Conservation (phyloP, 2,113 vertebrate genomes). For the Candoia aspera region DNA sequence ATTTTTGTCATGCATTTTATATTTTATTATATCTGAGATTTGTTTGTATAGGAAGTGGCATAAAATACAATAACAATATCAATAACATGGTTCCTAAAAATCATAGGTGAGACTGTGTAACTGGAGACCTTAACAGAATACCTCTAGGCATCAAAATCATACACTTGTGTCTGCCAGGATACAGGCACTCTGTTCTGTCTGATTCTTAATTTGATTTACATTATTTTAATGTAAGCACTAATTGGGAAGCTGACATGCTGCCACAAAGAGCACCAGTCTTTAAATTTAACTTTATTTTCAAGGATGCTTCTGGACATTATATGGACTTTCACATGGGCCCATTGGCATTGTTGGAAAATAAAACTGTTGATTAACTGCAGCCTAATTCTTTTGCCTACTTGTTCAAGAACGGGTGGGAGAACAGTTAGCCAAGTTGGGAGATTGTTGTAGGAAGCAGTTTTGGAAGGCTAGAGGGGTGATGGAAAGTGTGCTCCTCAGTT, state of each 20-base stretch:
- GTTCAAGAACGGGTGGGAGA: not conserved
- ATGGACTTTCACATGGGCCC: not conserved
- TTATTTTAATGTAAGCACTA: not conserved
- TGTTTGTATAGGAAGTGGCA: not conserved
- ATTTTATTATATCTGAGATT: not conserved
- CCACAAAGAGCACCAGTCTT: not conserved
- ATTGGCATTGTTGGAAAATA: not conserved
- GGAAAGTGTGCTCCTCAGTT: not conserved
- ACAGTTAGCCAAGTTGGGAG: not conserved
- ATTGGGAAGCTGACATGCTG: not conserved
- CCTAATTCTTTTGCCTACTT: not conserved
- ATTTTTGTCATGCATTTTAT: not conserved
- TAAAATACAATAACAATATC: not conserved
- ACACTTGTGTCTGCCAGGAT: not conserved
- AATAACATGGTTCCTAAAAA: not conserved
- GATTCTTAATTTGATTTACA: not conserved
- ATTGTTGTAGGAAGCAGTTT: not conserved
- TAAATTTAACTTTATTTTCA: not conserved
- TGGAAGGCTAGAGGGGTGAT: not conserved
- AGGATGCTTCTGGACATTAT: not conserved
- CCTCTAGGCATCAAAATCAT: not conserved
- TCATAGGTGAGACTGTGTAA: not conserved
- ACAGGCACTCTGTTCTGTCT: not conserved
- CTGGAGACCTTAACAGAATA: not conserved
- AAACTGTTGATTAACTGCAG: not conserved